A percentile compares a stretch with the other conserved stretches of the same genome.
Evolutionary conservation across 2,797 vertebrate genomes (phyloP).

Genomic region (Lerista edwardsae): DNA sequence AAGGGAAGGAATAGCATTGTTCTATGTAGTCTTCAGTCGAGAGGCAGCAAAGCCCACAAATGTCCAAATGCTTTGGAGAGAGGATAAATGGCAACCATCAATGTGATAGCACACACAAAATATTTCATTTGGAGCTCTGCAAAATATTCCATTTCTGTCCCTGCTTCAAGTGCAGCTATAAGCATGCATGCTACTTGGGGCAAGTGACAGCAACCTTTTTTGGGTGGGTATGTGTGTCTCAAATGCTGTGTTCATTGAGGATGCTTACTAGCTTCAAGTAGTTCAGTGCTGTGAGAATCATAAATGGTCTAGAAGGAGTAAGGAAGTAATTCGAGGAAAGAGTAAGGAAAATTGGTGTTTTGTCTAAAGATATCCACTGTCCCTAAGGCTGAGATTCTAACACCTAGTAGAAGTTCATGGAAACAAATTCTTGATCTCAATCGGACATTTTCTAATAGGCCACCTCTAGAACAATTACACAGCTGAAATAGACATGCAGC

Average conservation of each 20-base stretch:
- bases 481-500: too few relatives aligned
- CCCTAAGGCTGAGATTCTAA: background rate
- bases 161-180: background rate
- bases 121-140: background rate
- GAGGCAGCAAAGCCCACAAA: background rate
- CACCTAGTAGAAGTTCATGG: background rate
- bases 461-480: background rate
- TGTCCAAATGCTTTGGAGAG: background rate
- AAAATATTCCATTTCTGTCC: background rate
- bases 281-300: background rate
- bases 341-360: background rate
- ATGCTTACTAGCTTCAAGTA: background rate
- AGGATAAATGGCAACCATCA: background rate
- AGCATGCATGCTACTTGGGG: background rate
- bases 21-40: background rate
- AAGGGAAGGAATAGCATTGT: background rate
- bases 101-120: background rate
- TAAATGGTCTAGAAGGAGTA: background rate
- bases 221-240: background rate
- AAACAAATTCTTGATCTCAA: background rate
- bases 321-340: background rate
- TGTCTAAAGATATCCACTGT: background rate
- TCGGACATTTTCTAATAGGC: background rate
- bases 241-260: background rate
- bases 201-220: background rate